Base-by-base conservation (phyloP, 35 echinoderm and acorn worm species). In the Holothuria glaberrima region DNA sequence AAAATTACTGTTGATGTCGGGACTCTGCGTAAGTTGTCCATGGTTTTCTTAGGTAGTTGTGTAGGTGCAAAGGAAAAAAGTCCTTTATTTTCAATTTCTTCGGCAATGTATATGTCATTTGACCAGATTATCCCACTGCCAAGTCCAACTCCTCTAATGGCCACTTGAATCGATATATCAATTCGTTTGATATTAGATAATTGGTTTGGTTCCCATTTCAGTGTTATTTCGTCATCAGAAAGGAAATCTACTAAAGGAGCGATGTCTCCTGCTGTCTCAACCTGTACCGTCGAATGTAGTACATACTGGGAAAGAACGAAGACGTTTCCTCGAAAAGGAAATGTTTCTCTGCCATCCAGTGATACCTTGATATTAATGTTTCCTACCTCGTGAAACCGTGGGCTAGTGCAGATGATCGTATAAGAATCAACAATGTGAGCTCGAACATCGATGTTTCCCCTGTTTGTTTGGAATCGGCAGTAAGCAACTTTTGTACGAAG, bases 271-370 rank as follows among this genome's bases (percentile, higher is more conserved):
- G 74, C 25, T 16, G 73, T 70, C 66, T 87, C 28, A 41, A 92
- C 71, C 2, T 9, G 59, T 12, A 93, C 19, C 4, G 36, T 62
- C 26, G 92, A 76, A 0, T 48, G 86, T 5, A 93, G n/a, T 7
- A 87, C 75, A 35, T 93, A 58, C 60, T 93, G 86, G 0, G 92
- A 89, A 2, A 75, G 57, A 34, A 93, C 77, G 54, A 89, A 89
- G 36, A 93, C 68, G 25, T 33, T 83, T n/a, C 78, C 92, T 68
- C 72, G 86, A 52, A 58, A 94, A 5, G 81, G 82, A 58, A 90
- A 94, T 64, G 92, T 75, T 41, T 29, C 18, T n/a, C 92, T 88
- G 20, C 44, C 71, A 19, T 94, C 88, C 33, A 90, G 44, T 19
- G 92, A 94, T 7, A 94, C 82, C 48, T 73, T 41, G 12, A 94